phyloP scores from a whole-genome alignment of 1,140 invertebrate genomes.

The Polyergus mexicanus region DNA sequence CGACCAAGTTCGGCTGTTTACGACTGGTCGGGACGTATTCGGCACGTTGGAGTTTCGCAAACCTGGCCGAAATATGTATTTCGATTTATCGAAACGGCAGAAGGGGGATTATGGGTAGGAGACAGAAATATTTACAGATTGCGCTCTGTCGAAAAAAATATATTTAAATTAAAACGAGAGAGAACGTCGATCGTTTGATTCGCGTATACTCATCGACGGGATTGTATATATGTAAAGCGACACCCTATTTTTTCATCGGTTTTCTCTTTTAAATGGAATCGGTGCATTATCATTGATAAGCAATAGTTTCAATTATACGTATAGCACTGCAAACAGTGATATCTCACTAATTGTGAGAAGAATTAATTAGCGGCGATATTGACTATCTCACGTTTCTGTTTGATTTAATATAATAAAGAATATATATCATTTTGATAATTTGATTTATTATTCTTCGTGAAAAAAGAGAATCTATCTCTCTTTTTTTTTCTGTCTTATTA shows the following conservation, averaged over 20 bases:
- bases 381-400: neutral
- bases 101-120: slow-evolving; percentile 34
- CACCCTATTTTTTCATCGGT: neutral
- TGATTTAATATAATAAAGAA: neutral
- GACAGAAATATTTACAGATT: slow-evolving; percentile 47
- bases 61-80: slow-evolving; percentile 15
- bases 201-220: neutral
- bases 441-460: neutral
- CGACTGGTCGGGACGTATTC: neutral
- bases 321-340: too few relatives aligned
- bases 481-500: neutral
- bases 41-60: slow-evolving; percentile 1
- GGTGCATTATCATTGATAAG: too few relatives aligned
- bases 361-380: too few relatives aligned
- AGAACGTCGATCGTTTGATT: slow-evolving; percentile 18
- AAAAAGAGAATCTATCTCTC: neutral
- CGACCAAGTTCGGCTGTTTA: slow-evolving; percentile 49
- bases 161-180: slow-evolving; percentile 53
- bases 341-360: too few relatives aligned
- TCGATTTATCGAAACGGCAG: slow-evolving; percentile 11
- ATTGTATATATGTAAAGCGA: slow-evolving; percentile 46
- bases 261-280: too few relatives aligned
- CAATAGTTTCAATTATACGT: too few relatives aligned
- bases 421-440: neutral
- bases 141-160: slow-evolving; percentile 13